Evolutionary conservation across 2,797 vertebrate species (phyloP), one percentile per base, ranked within the genome.

Genomic region (Pygocentrus nattereri): DNA sequence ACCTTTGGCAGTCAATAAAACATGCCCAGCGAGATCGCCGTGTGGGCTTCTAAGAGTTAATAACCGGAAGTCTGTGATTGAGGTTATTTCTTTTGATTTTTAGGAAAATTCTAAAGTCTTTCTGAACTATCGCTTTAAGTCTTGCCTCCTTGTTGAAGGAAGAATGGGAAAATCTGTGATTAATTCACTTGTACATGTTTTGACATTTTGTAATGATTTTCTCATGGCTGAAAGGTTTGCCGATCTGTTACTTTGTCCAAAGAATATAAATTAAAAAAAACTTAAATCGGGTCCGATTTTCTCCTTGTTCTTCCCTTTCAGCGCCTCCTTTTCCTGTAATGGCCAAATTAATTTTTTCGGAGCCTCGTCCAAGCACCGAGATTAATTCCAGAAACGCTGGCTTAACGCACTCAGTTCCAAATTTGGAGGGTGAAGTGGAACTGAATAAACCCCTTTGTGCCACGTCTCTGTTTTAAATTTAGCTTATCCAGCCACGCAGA

Each of bases 371-470:
- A 64, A 74, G 41, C 41, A 70, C 61, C 41, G 56, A 61, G 78
- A 85, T 79, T 59, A 50, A 68, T 80, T 80, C 80, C 84, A 85
- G 80, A 85, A 79, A 62, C 8, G 54, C 49, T 81, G 81, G 83
- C 79, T 83, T 67, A 81, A 69, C 49, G 31, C 52, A 27, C 27
- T 69, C 62, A 25, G 23, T 81, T 74, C 41, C n/a, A 58, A 41
- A 16, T 27, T 44, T 44, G 79, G 54, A 15, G 13, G 58, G 79
- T 58, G 59, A 59, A 74, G 44, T 54, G 15, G 69, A 82, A 82
- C 70, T 23, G 81, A 79, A 71, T 73, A 82, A 76, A 82, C 68
- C 71, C 61, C 75, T 82, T 64, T 80, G 77, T 74, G 68, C 59
- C 41, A 21, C 23, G 52, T 76, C 38, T 21, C 65, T 71, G 65